phyloP scores from a whole-genome alignment of 1,140 invertebrate species.

The Eriosoma lanigerum region DNA sequence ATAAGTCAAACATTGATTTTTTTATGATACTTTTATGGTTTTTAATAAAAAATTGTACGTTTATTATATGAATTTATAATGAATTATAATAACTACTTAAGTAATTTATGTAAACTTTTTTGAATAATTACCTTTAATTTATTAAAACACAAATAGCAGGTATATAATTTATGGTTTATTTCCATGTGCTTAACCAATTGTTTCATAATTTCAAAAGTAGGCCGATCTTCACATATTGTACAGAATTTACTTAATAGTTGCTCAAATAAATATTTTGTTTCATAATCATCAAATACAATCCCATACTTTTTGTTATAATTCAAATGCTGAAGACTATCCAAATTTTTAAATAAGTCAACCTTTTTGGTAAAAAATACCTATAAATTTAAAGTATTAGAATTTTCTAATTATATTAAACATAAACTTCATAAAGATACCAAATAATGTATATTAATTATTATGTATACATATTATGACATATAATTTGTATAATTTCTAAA shows the following conservation, averaged over 20 bases:
- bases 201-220: conserved; percentile 70
- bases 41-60: no score
- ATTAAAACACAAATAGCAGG: conserved; percentile 89
- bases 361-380: conserved; percentile 72
- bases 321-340: conserved; percentile 62
- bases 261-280: conserved; percentile 73
- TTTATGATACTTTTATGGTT: no score
- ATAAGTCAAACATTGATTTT: no score
- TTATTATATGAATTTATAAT: no score
- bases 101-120: no score
- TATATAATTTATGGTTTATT: conserved; percentile 78
- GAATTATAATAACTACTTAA: no score
- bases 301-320: conserved; percentile 73
- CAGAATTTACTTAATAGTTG: conserved; percentile 78
- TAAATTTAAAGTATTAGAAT: no score
- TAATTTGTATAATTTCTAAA: no score
- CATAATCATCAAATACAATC: conserved; percentile 76
- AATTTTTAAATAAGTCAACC: conserved; percentile 64
- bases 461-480: no score
- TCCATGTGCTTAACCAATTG: conserved; percentile 82
- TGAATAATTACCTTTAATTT: conserved; percentile 73
- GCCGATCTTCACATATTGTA: conserved; percentile 64
- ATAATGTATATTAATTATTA: no score
- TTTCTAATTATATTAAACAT: no score
- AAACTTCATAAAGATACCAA: no score